These are phyloP conservation scores for Sebastes alutus DNA, from an alignment of 2,797 vertebrate species.

Conservation along the genomic window DNA sequence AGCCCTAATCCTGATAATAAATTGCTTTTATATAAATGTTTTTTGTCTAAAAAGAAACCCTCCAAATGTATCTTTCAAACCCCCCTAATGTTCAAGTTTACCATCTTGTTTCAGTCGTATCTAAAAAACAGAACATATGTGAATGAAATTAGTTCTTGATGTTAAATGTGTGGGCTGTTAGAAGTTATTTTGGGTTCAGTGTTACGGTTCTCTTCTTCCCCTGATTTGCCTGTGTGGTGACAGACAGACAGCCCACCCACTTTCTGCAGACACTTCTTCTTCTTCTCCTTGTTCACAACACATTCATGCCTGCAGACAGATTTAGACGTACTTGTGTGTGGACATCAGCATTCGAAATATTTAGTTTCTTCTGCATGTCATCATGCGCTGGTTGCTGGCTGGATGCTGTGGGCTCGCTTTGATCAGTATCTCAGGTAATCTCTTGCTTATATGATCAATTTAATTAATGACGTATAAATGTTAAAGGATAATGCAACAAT, in stretches of 20 bases:
- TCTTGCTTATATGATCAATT: background rate
- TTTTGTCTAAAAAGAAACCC: background rate
- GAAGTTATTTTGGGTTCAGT: background rate
- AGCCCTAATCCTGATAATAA: background rate
- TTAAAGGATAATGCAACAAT: background rate
- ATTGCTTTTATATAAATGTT: background rate
- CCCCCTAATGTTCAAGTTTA: background rate
- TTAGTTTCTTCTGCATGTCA: constrained; percentile 21
- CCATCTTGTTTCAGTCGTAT: background rate
- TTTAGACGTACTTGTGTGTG: background rate
- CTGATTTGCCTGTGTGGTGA: constrained; percentile 56
- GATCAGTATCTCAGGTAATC: constrained; percentile 73
- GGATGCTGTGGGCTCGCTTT: constrained; percentile 62
- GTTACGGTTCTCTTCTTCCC: constrained; percentile 3
- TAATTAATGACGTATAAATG: background rate
- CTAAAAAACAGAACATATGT: background rate
- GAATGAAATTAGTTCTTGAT: background rate
- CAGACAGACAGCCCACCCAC: background rate
- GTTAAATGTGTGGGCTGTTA: constrained; percentile 3
- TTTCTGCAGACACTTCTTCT: constrained; percentile 11
- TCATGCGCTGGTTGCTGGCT: constrained; percentile 70
- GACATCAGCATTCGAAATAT: background rate
- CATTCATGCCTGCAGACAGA: constrained; percentile 8
- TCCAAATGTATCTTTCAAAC: background rate
- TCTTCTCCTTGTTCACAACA: background rate